Percentiles rank a stretch among this genome's conserved stretches.
These are phyloP conservation scores for Dufourea novaeangliae DNA, from an alignment of 1,140 invertebrate species.

Conservation along the genomic window DNA sequence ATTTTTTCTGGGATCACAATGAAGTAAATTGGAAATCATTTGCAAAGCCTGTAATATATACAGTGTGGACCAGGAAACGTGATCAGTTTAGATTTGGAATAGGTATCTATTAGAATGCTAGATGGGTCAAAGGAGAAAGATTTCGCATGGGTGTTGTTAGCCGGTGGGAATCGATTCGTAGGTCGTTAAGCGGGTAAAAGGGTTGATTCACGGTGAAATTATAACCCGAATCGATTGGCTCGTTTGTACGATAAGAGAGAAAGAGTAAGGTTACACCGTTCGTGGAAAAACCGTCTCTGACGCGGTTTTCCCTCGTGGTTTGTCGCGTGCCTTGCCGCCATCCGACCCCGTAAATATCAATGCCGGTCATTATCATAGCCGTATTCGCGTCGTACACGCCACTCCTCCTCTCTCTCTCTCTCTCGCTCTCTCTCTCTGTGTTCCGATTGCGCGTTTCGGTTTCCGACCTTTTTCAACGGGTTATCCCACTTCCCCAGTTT, in stretches of 20 bases:
- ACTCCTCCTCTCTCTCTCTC: too few relatives aligned
- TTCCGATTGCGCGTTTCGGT: background rate
- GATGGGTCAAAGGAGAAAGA: background rate
- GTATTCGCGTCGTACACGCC: constrained; percentile 2
- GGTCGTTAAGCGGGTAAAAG: background rate
- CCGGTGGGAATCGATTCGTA: background rate
- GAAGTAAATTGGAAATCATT: too few relatives aligned
- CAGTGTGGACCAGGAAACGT: too few relatives aligned
- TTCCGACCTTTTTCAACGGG: background rate
- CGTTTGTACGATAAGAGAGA: background rate
- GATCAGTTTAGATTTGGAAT: too few relatives aligned
- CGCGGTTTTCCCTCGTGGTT: background rate
- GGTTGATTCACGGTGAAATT: constrained; percentile 9
- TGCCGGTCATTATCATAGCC: background rate
- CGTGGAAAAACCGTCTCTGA: constrained; percentile 4
- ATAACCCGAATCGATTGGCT: background rate
- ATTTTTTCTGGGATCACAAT: too few relatives aligned
- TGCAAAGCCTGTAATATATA: too few relatives aligned
- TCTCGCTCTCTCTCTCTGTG: too few relatives aligned
- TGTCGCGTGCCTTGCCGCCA: constrained; percentile 20
- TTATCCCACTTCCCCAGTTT: background rate
- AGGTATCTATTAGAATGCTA: too few relatives aligned
- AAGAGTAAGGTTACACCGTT: background rate
- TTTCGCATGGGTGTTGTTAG: background rate
- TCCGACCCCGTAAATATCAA: constrained; percentile 5